Evolutionary conservation across 2,113 vertebrate genomes (phyloP).

Genomic region (Chitala chitala): DNA sequence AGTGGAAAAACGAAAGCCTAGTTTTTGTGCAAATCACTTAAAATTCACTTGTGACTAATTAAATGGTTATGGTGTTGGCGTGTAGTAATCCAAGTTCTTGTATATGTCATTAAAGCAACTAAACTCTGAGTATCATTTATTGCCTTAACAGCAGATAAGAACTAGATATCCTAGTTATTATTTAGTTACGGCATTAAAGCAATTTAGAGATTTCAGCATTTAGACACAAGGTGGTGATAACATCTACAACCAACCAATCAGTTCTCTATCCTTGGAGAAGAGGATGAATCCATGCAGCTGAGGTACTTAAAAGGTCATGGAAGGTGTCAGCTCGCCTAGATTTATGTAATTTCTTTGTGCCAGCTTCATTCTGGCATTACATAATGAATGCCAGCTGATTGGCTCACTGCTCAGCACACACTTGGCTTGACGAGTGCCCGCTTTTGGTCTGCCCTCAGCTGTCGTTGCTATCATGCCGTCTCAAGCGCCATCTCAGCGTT

Average conservation of each 20-base stretch:
- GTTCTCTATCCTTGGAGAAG: not conserved
- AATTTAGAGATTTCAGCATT: not conserved
- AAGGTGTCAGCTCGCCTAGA: not conserved
- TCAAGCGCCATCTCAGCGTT: not conserved
- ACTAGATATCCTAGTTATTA: not conserved
- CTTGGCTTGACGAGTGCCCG: not conserved
- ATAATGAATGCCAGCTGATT: not conserved
- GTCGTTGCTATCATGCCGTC: not conserved
- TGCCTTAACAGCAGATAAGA: not conserved
- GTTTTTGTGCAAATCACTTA: not conserved
- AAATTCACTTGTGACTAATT: not conserved
- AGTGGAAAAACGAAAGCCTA: not conserved
- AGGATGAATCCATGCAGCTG: not conserved
- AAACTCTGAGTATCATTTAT: too few species aligned
- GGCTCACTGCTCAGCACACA: not conserved
- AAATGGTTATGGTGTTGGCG: too few species aligned
- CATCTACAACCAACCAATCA: slow-evolving; percentile 4
- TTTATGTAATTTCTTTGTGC: not conserved
- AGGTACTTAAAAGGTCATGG: not conserved
- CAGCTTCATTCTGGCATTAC: not conserved
- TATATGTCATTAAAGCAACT: too few species aligned
- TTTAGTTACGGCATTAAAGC: not conserved
- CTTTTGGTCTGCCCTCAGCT: not conserved
- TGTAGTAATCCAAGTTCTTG: too few species aligned
- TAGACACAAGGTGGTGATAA: not conserved